Evolutionary conservation across 2,888 invertebrate species (phyloP).

Genomic region (Acholoe squamosa): DNA sequence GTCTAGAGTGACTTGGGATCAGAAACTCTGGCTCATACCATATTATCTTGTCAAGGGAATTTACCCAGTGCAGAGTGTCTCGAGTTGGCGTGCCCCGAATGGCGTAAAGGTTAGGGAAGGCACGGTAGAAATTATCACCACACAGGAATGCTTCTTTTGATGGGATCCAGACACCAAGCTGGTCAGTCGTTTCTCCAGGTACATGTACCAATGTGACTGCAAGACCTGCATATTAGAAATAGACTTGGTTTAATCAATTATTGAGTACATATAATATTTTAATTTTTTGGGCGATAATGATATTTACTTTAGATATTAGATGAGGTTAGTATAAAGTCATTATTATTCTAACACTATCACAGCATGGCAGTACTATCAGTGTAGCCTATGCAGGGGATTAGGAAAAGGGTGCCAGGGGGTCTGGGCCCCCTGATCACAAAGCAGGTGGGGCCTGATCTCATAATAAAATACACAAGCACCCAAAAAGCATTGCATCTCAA

Average conservation of each 20-base stretch:
- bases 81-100: constrained; percentile 77
- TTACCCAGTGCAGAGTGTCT: constrained; percentile 74
- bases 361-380: too few species aligned
- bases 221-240: not conserved
- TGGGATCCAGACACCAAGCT: constrained; percentile 78
- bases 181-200: constrained; percentile 79
- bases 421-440: too few species aligned
- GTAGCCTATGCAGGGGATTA: too few species aligned
- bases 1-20: constrained; percentile 77
- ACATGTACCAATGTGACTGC: constrained; percentile 74
- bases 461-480: too few species aligned
- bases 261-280: not conserved
- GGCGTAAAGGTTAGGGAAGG: constrained; percentile 80
- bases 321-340: too few species aligned
- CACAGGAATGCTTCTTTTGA: constrained; percentile 74
- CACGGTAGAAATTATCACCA: constrained; percentile 77
- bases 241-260: not conserved
- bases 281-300: not conserved
- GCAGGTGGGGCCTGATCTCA: too few species aligned
- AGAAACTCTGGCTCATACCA: constrained; percentile 74
- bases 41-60: constrained; percentile 77
- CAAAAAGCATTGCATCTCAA: too few species aligned
- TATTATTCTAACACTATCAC: too few species aligned
- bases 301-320: too few species aligned
- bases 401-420: too few species aligned